Base-by-base conservation (phyloP, 2,888 invertebrate genomes). In the Lycia hirtaria region DNA sequence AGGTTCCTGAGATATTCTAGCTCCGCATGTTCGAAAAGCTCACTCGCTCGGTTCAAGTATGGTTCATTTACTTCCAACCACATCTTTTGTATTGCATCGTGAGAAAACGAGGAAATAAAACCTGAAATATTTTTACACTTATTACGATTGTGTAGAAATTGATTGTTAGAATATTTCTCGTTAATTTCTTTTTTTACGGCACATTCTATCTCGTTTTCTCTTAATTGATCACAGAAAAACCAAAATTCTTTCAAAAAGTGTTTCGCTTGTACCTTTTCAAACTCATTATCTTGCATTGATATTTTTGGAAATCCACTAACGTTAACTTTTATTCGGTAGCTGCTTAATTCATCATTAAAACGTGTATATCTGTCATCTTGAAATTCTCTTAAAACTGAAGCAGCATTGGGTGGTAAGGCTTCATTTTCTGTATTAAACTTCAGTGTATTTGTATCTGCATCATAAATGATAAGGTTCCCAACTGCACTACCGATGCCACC, bases 151-250 rank as follows among this genome's bases (percentile, higher is more conserved):
- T 28, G 10, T 10, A 1, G 28, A 10, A 35, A 17, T 35, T 12
- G 12, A 6, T 14, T 3, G n/a, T 6, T 12, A n/a, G 20, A 38
- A 38, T 14, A 6, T 14, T 7, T 22, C 7, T 22, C 22, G 7
- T 22, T 22, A 0, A 40, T 22, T 22, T 40, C 38, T 14, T 22
- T 4, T 9, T 22, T 40, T 6, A 40, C 3, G 22, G 14, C 14
- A 4, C 5, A 7, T n/a, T 80, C 78, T 3, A 80, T 68, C 52
- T 54, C 47, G 38, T 71, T 68, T 56, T 79, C 76, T 50, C 73
- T 74, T 5, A 72, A 72, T 65, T 80, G 80, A 43, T 73, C 65
- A 17, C 78, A 71, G 28, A 76, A 79, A 67, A 80, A 76, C 75
- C 76, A 80, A 35, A 79, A 60, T 45, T 73, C 72, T 12, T 51